Evolutionary conservation across 2,113 vertebrate species (phyloP).

Genomic region (Actinemys pallida): DNA sequence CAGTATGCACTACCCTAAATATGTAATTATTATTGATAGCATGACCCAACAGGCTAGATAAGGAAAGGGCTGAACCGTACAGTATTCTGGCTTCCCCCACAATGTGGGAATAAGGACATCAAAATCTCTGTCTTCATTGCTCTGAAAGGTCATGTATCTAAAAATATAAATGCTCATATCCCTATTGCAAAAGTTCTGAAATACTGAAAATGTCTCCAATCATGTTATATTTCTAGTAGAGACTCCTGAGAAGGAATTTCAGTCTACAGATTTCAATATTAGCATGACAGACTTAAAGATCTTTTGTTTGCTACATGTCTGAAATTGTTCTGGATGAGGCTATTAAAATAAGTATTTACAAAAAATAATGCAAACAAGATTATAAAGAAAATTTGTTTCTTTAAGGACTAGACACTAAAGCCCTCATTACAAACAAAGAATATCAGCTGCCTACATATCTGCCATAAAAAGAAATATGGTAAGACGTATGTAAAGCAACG

Average conservation of each 20-base stretch:
- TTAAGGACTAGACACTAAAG: background rate
- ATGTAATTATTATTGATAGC: background rate
- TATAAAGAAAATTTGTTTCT: background rate
- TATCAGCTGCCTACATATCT: background rate
- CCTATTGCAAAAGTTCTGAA: background rate
- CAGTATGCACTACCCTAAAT: background rate
- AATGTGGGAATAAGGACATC: background rate
- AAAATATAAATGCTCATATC: background rate
- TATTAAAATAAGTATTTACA: background rate
- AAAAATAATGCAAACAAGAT: background rate
- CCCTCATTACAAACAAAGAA: background rate
- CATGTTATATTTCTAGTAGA: background rate
- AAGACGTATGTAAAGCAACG: background rate
- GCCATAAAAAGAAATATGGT: background rate
- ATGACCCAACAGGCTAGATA: background rate
- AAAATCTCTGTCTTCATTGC: background rate
- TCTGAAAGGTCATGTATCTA: background rate
- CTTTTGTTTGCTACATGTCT: background rate
- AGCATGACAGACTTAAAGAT: background rate
- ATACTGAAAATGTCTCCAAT: background rate
- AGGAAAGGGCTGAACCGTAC: background rate
- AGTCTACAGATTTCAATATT: background rate
- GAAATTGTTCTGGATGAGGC: background rate
- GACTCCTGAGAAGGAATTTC: background rate
- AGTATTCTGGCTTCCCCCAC: background rate